Base-by-base conservation (phyloP, 2,888 invertebrate genomes). In the Lasioglossum lativentre region DNA sequence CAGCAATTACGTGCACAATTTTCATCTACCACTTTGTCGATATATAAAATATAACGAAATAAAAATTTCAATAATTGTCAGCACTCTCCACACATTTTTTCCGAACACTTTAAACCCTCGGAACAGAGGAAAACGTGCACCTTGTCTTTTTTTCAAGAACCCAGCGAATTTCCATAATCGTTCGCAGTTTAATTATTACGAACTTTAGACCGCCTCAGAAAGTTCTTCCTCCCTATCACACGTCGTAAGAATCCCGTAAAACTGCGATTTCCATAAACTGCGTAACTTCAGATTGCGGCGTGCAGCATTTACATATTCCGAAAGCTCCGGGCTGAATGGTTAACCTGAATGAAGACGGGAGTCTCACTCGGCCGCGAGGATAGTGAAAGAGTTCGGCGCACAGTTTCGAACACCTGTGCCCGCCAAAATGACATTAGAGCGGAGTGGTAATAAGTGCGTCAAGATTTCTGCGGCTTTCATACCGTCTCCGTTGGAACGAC, bases 361-460 rank as follows among this genome's bases (percentile, higher is more conserved):
- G 8, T 66, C 34, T 23, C 66, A 10, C 10, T 34, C 8, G 19
- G 66, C 5, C 16, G 63, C 16, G 63, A 2, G 34, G 23, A 68
- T 34, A 30, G 66, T 23, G 66, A 38, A 68, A 68, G 66, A 68
- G 66, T 68, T 68, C 19, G 66, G 66, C 66, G 66, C 66, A 23
- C 66, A 68, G 72, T 85, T 80, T 86, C 71, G 77, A 75, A 45
- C 73, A 45, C 66, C 82, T 82, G 76, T 52, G 74, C 59, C 23
- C 74, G 47, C n/a, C 34, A 59, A 52, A 63, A 56, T 72, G 40
- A 34, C 73, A 66, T 59, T 47, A 27, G 52, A 68, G 27, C n/a
- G 38, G 42, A 80, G 80, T 70, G 75, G 77, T 84, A 84, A 84
- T 78, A 84, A 84, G 77, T 71, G 84, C 77, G 66, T 68, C 66